These are phyloP conservation scores for Triops longicaudatus DNA, from an alignment of 1,140 invertebrate species.

Conservation along the genomic window DNA sequence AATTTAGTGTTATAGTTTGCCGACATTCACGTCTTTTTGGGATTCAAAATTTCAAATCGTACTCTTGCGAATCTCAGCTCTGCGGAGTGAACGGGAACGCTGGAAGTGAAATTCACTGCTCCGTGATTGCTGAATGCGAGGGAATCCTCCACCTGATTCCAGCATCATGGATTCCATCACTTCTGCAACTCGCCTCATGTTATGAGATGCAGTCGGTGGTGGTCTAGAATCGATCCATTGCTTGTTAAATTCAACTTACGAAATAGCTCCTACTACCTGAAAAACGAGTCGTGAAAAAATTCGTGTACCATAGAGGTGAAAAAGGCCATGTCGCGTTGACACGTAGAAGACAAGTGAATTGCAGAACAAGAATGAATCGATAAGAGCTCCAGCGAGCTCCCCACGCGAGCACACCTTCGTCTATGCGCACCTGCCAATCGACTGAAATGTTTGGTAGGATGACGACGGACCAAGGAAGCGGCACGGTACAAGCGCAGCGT, in stretches of 20 bases:
- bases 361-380: not conserved
- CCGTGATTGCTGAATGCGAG: not conserved
- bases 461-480: slow-evolving; percentile 6
- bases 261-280: slow-evolving; percentile 21
- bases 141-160: not conserved
- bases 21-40: not conserved
- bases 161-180: slow-evolving; percentile 25
- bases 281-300: slow-evolving; percentile 25
- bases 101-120: not conserved
- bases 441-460: not conserved
- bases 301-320: slow-evolving; percentile 27
- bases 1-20: not conserved
- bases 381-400: not conserved
- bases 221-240: slow-evolving; percentile 18
- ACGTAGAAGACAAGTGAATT: not conserved
- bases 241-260: not conserved
- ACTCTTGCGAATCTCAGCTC: not conserved
- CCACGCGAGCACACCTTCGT: not conserved
- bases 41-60: not conserved
- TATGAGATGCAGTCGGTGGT: slow-evolving; percentile 17
- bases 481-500: not conserved
- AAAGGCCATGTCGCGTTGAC: slow-evolving; percentile 21
- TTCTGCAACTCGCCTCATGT: slow-evolving; percentile 24
- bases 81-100: not conserved
- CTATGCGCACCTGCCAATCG: slow-evolving; percentile 2